Percentiles rank a stretch among this genome's conserved stretches.
These are phyloP conservation scores for Saturnia pavonia DNA, from an alignment of 2,888 invertebrate genomes.

Conservation along the genomic window DNA sequence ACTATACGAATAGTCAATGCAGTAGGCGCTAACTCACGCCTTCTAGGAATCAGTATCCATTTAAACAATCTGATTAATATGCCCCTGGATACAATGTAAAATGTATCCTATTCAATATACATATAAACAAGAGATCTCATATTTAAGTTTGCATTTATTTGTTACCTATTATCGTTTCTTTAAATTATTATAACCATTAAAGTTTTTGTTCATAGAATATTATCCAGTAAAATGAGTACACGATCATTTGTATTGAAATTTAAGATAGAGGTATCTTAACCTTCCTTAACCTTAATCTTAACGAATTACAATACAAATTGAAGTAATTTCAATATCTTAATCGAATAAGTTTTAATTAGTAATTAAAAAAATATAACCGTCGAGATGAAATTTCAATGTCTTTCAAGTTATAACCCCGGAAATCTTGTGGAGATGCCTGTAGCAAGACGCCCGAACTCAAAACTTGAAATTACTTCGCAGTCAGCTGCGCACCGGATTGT, in stretches of 20 bases:
- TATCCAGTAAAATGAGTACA: neutral
- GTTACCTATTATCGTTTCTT: neutral
- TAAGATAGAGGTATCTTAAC: too few relatives aligned
- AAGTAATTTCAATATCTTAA: neutral
- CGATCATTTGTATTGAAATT: too few relatives aligned
- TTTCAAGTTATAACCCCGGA: conserved; percentile 13
- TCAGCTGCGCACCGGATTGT: conserved; percentile 32
- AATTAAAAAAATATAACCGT: neutral
- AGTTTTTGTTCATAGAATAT: neutral
- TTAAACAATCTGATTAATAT: too few relatives aligned
- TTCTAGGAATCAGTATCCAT: too few relatives aligned
- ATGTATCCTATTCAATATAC: too few relatives aligned
- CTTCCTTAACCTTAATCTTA: too few relatives aligned
- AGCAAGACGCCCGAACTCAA: conserved; percentile 27
- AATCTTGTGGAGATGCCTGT: conserved; percentile 31
- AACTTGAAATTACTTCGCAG: conserved; percentile 39
- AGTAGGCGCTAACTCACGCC: too few relatives aligned
- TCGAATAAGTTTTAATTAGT: neutral
- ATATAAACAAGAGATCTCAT: too few relatives aligned
- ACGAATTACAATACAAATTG: too few relatives aligned
- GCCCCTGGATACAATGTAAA: too few relatives aligned
- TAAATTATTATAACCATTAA: neutral
- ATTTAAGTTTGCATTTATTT: neutral
- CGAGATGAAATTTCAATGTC: neutral
- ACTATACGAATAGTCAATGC: too few relatives aligned